Conservation (phyloP, 2,113 vertebrate species). For the Apodemus sylvaticus region DNA sequence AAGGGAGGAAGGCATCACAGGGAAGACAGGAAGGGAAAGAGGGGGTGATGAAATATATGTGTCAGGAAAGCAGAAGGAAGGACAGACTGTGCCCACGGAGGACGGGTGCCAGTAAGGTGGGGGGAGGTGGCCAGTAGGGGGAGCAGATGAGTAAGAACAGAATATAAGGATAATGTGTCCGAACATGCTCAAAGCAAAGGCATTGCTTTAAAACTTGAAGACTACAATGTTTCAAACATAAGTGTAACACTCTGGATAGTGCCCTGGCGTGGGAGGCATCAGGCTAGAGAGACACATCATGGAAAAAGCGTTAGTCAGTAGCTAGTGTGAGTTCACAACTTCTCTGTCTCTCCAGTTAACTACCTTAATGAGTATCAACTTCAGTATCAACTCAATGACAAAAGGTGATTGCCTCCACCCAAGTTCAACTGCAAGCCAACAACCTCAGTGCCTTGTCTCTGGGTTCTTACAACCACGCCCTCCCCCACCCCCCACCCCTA, state of each 20-base stretch:
- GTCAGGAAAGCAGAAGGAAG: not conserved
- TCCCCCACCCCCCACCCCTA: too few relatives aligned
- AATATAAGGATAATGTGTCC: not conserved
- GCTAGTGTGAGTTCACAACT: not conserved
- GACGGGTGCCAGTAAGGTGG: not conserved
- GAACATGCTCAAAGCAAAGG: not conserved
- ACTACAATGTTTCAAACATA: not conserved
- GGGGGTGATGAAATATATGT: not conserved
- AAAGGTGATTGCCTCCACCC: not conserved
- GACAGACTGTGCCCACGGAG: not conserved
- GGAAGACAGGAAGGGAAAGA: not conserved
- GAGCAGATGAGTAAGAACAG: not conserved
- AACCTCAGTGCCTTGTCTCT: not conserved
- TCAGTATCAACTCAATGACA: constrained; percentile 21
- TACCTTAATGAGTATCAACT: not conserved
- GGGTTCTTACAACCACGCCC: not conserved
- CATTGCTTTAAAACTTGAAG: not conserved
- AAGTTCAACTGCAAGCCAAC: not conserved
- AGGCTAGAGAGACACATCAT: too few relatives aligned
- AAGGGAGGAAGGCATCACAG: not conserved
- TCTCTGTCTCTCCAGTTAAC: not conserved
- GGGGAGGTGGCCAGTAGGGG: too few relatives aligned
- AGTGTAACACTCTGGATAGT: not conserved
- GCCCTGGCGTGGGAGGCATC: not conserved
- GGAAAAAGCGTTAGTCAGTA: not conserved